Evolutionary conservation across 2,797 vertebrate species (phyloP).

Genomic region (Nyctalus aviator): DNA sequence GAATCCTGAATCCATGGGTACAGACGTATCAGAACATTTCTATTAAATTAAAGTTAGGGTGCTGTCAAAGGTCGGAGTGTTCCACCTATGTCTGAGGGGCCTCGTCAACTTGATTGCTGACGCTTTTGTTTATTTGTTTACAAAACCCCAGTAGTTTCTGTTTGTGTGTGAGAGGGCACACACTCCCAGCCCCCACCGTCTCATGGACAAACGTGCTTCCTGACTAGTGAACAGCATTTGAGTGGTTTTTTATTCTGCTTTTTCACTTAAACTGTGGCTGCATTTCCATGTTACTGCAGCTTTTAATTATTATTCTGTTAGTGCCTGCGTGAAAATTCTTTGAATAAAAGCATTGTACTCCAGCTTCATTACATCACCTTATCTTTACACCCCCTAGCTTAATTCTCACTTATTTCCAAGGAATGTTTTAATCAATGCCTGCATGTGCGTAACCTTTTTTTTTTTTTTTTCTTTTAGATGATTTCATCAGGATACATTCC

Average conservation of each 20-base stretch:
- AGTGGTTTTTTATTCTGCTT: neutral
- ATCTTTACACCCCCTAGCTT: neutral
- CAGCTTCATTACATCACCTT: neutral
- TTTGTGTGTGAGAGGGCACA: neutral
- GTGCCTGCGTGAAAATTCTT: neutral
- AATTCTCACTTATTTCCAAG: neutral
- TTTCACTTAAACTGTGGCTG: neutral
- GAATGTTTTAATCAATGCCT: neutral
- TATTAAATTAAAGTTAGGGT: neutral
- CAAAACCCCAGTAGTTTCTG: neutral
- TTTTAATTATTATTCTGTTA: neutral
- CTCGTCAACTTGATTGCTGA: neutral
- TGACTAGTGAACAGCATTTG: accelerated
- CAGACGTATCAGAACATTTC: neutral
- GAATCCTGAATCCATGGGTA: neutral
- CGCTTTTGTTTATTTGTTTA: neutral
- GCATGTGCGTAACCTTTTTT: neutral
- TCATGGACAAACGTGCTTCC: neutral
- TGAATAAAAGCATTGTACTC: neutral
- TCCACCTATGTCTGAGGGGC: neutral
- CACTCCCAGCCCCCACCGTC: neutral
- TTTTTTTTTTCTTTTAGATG: neutral
- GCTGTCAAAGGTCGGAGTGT: neutral
- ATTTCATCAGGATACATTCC: neutral
- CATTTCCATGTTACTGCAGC: neutral